A percentile compares a stretch with the other conserved stretches of the same genome.
These are phyloP conservation scores for Dyspetes luteomarginatus DNA, from an alignment of 2,888 invertebrate species.

Conservation along the genomic window DNA sequence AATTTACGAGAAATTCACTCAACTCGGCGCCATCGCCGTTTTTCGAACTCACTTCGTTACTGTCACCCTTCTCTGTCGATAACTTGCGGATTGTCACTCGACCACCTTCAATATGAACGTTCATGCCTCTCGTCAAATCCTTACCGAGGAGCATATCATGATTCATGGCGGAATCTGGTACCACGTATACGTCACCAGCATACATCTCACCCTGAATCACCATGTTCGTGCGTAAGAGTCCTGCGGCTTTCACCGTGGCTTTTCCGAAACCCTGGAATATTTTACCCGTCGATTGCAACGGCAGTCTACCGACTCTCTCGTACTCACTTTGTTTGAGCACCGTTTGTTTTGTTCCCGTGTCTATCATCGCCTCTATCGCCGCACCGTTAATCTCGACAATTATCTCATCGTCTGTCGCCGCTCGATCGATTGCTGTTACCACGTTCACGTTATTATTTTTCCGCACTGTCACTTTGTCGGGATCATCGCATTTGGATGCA, in stretches of 20 bases:
- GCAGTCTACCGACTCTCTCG: slow-evolving; percentile 47
- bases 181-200: slow-evolving; percentile 27
- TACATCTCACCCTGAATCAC: slow-evolving; percentile 31
- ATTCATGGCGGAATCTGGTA: slow-evolving; percentile 40
- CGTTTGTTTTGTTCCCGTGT: slow-evolving; percentile 52
- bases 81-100: slow-evolving; percentile 28
- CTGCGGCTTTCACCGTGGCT: slow-evolving; percentile 16
- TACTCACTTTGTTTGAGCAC: slow-evolving; percentile 49
- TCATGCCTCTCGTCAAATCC: background rate
- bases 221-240: slow-evolving; percentile 33
- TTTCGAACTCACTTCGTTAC: background rate
- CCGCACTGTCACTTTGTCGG: background rate
- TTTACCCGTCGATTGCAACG: slow-evolving; percentile 8
- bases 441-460: background rate
- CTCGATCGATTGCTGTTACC: background rate
- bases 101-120: background rate
- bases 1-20: background rate
- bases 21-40: too few relatives aligned
- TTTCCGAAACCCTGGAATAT: slow-evolving; percentile 56
- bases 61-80: slow-evolving; percentile 46
- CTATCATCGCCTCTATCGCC: slow-evolving; percentile 50
- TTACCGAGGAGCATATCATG: slow-evolving; percentile 42
- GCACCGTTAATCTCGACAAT: slow-evolving; percentile 32
- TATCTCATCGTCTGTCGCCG: slow-evolving; percentile 33
- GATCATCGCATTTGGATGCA: slow-evolving; percentile 49